A percentile compares a stretch with the other conserved stretches of the same genome.
These are phyloP conservation scores for Panzeria rudis DNA, from an alignment of 2,888 invertebrate genomes.

Conservation along the genomic window DNA sequence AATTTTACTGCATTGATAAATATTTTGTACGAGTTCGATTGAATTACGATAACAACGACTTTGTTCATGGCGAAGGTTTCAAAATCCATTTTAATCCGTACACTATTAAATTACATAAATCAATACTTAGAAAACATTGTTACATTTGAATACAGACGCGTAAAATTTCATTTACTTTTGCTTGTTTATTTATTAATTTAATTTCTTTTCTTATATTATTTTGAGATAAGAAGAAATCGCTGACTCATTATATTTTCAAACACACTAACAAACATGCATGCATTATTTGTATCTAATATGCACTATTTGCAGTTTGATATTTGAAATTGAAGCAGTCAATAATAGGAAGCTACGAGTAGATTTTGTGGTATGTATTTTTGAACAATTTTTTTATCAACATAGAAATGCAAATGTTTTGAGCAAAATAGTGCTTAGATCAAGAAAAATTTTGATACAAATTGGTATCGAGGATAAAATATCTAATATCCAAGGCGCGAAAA, in stretches of 20 bases:
- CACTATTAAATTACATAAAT: neutral
- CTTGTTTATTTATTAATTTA: neutral
- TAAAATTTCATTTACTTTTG: neutral
- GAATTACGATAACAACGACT: neutral
- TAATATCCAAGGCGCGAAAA: no score
- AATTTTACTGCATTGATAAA: neutral
- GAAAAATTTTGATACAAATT: no score
- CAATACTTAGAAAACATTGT: neutral
- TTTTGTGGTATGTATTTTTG: neutral
- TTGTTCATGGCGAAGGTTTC: neutral
- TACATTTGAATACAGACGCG: neutral
- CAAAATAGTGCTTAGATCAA: no score
- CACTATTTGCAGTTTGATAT: neutral
- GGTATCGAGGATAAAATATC: no score
- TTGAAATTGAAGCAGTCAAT: neutral
- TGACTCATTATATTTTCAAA: no score
- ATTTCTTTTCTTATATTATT: neutral
- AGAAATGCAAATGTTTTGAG: no score
- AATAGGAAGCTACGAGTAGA: neutral
- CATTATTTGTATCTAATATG: neutral
- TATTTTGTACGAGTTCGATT: neutral
- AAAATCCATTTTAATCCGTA: neutral
- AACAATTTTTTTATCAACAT: neutral
- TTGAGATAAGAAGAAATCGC: neutral
- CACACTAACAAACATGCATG: neutral